Base-by-base conservation (phyloP, 2,113 vertebrate genomes). In the Phylloscopus trochilus region DNA sequence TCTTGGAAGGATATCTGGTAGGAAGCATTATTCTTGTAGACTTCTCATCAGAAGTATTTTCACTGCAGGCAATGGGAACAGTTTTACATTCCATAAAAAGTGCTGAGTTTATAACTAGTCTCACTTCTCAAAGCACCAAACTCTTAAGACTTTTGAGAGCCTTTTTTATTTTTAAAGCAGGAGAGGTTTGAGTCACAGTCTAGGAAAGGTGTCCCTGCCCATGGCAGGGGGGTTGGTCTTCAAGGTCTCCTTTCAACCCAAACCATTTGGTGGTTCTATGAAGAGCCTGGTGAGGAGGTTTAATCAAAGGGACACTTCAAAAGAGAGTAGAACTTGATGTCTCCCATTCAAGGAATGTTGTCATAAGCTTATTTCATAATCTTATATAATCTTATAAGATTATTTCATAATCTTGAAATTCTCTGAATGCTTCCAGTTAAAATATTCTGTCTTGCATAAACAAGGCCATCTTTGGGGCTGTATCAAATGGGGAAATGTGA, bases 401-500 rank as follows among this genome's bases (percentile, higher is more conserved):
- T 51, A 30, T 58, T 77, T 55, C 3, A 39, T 43, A 60, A n/a
- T 39, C 35, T 73, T 60, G 27, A 77, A 19, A 13, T 0, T 73
- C 13, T 59, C 39, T 1, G 1, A 59, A 12, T 26, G 22, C 64
- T 51, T 80, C 30, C 33, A 26, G 28, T 59, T 69, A 39, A 64
- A 77, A 64, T 11, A 9, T 2, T 63, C 33, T 20, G 5, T 14
- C 10, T 37, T 51, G 11, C 13, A 76, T 11, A 51, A 80, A 9
- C 5, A 28, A 52, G 55, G 33, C 74, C 16, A 47, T 66, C 13
- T 56, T 52, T 69, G 35, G 73, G 28, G 19, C 17, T 0, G 0
- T n/a, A 31, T 63, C 22, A 72, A 30, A 49, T 37, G 13, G 10
- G 9, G 6, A 58, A 41, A 30, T 4, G 4, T 41, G 47, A 83